Evolutionary conservation across 2,888 invertebrate species (phyloP), one percentile per base, ranked within the genome.

Genomic region (Tiliacea aurago): DNA sequence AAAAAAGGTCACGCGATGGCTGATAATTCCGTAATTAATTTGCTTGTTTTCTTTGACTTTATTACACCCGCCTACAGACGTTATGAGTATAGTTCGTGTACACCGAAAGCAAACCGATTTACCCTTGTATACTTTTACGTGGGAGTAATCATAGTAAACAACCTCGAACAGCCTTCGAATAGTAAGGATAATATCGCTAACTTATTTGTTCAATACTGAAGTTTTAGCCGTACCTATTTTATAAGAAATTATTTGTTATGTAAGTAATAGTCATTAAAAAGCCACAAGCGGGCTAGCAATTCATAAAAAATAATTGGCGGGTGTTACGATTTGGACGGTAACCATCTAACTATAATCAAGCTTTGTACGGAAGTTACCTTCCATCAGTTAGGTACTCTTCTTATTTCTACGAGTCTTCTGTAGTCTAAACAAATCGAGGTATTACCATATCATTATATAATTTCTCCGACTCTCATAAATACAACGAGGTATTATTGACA

Each of bases 91-190:
- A 56, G 43, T 70, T 70, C 53, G 56, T 59, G 37, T 70, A 49
- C 45, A 67, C 55, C 56, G 56, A 63, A 49, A 82, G 66, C 45
- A 68, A 67, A 72, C 58, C 37, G 28, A 64, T 64, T 64, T 78
- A 82, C 78, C 65, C 83, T 77, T 58, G 62, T 78, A 67, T 67
- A 53, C 23, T 78, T 65, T 56, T 23, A 66, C 73, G 80, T 80
- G n/a, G 83, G 73, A 66, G 68, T 83, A 47, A 56, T 56, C 33
- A 53, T 80, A 62, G 71, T 78, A 71, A 77, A 66, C 62, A 58
- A 13, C 28, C 45, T 53, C 59, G 47, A 61, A 28, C 51, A 63
- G 49, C 59, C 79, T 72, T 82, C 58, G 49, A 51, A 45, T 67
- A 72, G 58, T 78, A 47, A 64, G 62, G 53, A 70, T 58, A 77